Base-by-base conservation (phyloP, 2,888 invertebrate species). In the Lamellibrachia satsuma region DNA sequence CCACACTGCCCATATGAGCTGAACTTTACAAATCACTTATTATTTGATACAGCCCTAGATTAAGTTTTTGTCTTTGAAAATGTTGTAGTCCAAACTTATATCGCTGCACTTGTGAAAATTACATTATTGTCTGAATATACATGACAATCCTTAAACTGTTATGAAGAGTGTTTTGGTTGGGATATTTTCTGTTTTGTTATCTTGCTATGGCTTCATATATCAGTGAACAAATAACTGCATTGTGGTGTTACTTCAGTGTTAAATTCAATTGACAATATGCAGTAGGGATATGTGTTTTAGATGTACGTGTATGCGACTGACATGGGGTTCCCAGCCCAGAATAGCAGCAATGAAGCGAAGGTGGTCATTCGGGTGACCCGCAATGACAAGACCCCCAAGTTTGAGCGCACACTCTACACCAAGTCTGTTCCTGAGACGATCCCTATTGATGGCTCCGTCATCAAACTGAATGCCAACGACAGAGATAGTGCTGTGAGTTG, bases 381-480 rank as follows among this genome's bases (percentile, higher is more conserved):
- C 15, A 94, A 94, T 93, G 39, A 52, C 3, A 60, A 92, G 15
- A 90, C 92, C 11, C 94, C 94, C 4, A 39, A 52, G 11, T 94
- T 94, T 92, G 51, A 92, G 8, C 11, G 92, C 51, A 2, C 52
- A 11, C 52, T 92, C 3, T 95, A 95, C 92, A 91, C 90, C 8
- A 92, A 92, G 9, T 93, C 92, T 7, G 94, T 96, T n/a, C 91
- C 93, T 39, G 96, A 96, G 91, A 94, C 93, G 2, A 92, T 93
- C 15, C 51, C 91, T 7, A 93, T 94, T 15, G 94, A 94, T 7
- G 92, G 92, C 3, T 22, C 52, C 51, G 94, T 95, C 51, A 90
- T 95, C 7, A 57, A n/a, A 3, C 93, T 96, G 15, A 92, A n/a
- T 8, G 95, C 95, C 3, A 92, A 60, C 0, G 95, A 96, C 92